phyloP scores from a whole-genome alignment of 2,888 invertebrate species.

The Caenorhabditis imperialis region DNA sequence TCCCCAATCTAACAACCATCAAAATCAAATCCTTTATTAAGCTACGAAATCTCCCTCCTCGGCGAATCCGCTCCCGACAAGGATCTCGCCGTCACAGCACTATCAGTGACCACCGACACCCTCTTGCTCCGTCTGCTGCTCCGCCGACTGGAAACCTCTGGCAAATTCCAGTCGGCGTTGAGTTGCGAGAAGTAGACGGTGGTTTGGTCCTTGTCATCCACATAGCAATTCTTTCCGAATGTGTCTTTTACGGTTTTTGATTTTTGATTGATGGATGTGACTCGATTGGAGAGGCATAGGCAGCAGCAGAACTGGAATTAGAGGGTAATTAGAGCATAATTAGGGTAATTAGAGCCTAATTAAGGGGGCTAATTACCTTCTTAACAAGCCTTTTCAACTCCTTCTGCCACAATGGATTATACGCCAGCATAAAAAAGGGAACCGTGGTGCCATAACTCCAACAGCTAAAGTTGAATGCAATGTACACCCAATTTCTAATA shows the following conservation, averaged over 20 bases:
- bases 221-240: constrained; percentile 41
- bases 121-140: no score
- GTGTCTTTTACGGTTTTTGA: constrained; percentile 32
- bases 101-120: no score
- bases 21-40: no score
- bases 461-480: constrained; percentile 57
- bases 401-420: constrained; percentile 51
- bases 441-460: constrained; percentile 52
- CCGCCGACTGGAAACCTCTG: no score
- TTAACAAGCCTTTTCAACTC: constrained; percentile 25
- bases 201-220: constrained; percentile 32
- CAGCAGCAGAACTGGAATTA: constrained; percentile 19
- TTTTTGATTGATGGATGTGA: background rate
- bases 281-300: constrained; percentile 2
- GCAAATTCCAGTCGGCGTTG: constrained; percentile 49
- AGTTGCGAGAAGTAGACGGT: constrained; percentile 56
- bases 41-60: no score
- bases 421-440: constrained; percentile 52
- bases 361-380: constrained; percentile 4
- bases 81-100: no score
- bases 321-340: background rate
- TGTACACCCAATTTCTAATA: constrained; percentile 57
- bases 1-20: no score
- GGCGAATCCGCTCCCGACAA: no score
- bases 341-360: no score